These are phyloP conservation scores for Florisuga fusca DNA, from an alignment of 2,797 vertebrate species.

Conservation along the genomic window DNA sequence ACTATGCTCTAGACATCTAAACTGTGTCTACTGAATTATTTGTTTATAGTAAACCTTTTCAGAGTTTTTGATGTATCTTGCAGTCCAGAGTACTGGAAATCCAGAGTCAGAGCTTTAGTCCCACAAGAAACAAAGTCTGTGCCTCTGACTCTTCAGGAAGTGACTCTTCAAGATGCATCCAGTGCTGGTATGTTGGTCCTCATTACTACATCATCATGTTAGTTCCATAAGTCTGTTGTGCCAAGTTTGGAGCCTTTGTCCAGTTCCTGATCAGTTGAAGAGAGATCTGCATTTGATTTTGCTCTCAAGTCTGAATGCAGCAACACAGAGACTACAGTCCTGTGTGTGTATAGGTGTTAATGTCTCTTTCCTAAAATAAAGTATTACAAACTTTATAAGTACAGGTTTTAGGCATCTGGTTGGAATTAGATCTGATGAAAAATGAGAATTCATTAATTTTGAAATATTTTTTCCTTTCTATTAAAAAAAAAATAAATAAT, in stretches of 20 bases:
- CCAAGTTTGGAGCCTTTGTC: not conserved
- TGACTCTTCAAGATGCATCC: not conserved
- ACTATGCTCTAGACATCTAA: not conserved
- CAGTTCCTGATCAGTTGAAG: not conserved
- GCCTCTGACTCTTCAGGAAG: not conserved
- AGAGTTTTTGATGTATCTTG: not conserved
- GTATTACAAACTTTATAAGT: not conserved
- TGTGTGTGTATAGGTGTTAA: not conserved
- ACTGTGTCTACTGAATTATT: not conserved
- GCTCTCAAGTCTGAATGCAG: not conserved
- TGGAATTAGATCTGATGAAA: not conserved
- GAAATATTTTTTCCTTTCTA: not conserved
- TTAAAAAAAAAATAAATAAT: not conserved
- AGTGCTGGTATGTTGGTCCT: not conserved
- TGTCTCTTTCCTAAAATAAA: not conserved
- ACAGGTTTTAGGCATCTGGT: not conserved
- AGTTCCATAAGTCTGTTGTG: not conserved
- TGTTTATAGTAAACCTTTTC: not conserved
- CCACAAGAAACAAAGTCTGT: not conserved
- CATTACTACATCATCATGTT: not conserved
- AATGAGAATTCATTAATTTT: not conserved
- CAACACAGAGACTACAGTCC: not conserved
- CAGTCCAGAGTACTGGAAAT: not conserved
- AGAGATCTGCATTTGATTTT: not conserved
- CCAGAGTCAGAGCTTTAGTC: not conserved